A percentile compares a stretch with the other conserved stretches of the same genome.
Conservation (phyloP, 2,888 invertebrate genomes). For the Volucella inanis region DNA sequence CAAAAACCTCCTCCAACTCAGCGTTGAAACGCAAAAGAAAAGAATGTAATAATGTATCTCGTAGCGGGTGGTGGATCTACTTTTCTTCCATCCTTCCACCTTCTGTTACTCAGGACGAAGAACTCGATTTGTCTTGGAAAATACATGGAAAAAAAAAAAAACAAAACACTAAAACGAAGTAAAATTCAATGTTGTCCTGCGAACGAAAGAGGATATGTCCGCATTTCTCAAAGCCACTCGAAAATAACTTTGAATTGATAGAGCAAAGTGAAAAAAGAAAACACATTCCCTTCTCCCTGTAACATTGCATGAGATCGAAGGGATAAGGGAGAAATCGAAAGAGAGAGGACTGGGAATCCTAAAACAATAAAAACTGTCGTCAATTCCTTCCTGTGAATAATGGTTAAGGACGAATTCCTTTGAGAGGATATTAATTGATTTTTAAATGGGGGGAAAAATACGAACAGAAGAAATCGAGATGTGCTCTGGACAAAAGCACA, state of each 20-base stretch:
- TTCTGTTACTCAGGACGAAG: not conserved
- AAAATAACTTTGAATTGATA: conserved; percentile 52
- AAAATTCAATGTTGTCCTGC: conserved; percentile 50
- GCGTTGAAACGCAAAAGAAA: conserved; percentile 33
- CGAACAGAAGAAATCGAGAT: conserved; percentile 28
- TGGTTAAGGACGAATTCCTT: conserved; percentile 41
- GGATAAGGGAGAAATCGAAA: not conserved
- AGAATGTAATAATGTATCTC: conserved; percentile 29
- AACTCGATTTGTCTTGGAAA: conserved; percentile 4
- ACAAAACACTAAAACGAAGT: conserved; percentile 27
- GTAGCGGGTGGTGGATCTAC: too few relatives aligned
- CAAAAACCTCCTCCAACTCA: not conserved
- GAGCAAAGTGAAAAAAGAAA: conserved; percentile 1
- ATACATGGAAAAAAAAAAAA: conserved; percentile 5
- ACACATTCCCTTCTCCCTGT: not conserved
- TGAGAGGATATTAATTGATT: conserved; percentile 57
- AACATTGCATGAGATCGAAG: not conserved
- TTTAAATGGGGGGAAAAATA: conserved; percentile 14
- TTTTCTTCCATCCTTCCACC: not conserved
- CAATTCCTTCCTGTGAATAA: conserved; percentile 46
- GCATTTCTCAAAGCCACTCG: conserved; percentile 52
- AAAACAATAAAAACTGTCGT: not conserved
- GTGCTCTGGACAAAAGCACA: conserved; percentile 22
- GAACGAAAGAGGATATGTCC: conserved; percentile 43
- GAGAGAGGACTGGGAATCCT: not conserved